These are phyloP conservation scores for Darevskia mixta DNA, from an alignment of 2,797 vertebrate genomes.

Conservation along the genomic window DNA sequence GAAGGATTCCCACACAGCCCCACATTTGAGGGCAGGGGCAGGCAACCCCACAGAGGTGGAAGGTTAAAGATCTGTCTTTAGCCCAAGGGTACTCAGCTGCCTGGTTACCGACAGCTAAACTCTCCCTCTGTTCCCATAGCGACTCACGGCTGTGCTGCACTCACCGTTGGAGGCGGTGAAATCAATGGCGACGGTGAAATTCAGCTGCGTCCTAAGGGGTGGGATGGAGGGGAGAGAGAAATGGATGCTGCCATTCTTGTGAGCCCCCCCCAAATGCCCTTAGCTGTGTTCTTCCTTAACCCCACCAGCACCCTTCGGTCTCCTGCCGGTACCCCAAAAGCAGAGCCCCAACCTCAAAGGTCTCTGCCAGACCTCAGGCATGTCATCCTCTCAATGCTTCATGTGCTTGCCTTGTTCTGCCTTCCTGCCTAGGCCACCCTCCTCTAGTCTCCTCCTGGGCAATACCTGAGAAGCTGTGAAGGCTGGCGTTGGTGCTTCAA, in stretches of 20 bases:
- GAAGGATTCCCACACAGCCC: no score
- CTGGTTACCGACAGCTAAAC: not conserved
- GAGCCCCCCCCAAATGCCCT: not conserved
- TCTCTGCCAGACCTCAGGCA: not conserved
- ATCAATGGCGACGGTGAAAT: slow-evolving; percentile 98
- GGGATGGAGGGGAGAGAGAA: slow-evolving; percentile 55
- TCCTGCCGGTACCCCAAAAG: not conserved
- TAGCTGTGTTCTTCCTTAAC: not conserved
- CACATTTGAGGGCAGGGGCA: not conserved
- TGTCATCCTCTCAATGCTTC: no score
- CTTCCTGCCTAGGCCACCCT: not conserved
- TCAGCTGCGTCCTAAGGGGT: slow-evolving; percentile 91
- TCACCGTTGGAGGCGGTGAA: slow-evolving; percentile 98
- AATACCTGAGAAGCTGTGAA: not conserved
- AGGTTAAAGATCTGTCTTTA: not conserved
- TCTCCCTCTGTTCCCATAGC: not conserved
- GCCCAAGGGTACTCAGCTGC: not conserved
- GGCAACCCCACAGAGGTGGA: no score
- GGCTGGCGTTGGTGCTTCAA: not conserved
- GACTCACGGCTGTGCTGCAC: slow-evolving; percentile 49
- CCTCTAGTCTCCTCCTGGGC: fast-evolving
- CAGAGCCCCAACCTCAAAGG: not conserved
- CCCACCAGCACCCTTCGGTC: not conserved
- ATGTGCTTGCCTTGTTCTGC: not conserved
- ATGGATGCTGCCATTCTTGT: not conserved